A percentile compares a stretch with the other conserved stretches of the same genome.
phyloP scores from a whole-genome alignment of 2,113 vertebrate genomes.

The Rutilus rutilus region DNA sequence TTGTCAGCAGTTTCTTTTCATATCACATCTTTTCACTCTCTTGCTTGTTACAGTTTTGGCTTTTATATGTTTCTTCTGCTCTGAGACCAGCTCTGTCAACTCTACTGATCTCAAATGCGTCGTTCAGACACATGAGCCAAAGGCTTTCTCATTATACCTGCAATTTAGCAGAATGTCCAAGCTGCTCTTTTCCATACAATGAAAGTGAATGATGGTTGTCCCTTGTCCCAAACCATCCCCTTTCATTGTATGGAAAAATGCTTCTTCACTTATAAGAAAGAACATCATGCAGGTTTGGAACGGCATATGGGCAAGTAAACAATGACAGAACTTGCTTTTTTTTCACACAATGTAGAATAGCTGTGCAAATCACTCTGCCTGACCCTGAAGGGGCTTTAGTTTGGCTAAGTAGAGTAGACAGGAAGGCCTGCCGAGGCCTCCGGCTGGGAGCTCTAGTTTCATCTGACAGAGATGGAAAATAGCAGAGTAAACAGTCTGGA shows the following conservation, averaged over 20 bases:
- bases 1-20: constrained; percentile 32
- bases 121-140: not conserved
- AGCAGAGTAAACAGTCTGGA: constrained; percentile 47
- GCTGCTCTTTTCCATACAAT: not conserved
- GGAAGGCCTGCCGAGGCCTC: constrained; percentile 33
- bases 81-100: not conserved
- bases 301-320: not conserved
- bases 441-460: constrained; percentile 48
- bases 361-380: constrained; percentile 15
- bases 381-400: constrained; percentile 42
- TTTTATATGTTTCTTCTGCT: not conserved
- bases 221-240: not conserved
- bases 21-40: constrained; percentile 8
- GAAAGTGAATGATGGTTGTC: not conserved
- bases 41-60: not conserved
- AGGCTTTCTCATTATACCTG: not conserved
- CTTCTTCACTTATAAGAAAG: not conserved
- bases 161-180: constrained; percentile 1
- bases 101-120: not conserved
- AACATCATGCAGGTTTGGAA: not conserved
- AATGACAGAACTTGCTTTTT: not conserved
- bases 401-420: constrained; percentile 52
- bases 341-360: not conserved
- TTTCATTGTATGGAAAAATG: not conserved
- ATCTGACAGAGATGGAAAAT: constrained; percentile 37